Evolutionary conservation across 53 echinoderm and acorn worm species (phyloP).

Genomic region (Antedon mediterranea): DNA sequence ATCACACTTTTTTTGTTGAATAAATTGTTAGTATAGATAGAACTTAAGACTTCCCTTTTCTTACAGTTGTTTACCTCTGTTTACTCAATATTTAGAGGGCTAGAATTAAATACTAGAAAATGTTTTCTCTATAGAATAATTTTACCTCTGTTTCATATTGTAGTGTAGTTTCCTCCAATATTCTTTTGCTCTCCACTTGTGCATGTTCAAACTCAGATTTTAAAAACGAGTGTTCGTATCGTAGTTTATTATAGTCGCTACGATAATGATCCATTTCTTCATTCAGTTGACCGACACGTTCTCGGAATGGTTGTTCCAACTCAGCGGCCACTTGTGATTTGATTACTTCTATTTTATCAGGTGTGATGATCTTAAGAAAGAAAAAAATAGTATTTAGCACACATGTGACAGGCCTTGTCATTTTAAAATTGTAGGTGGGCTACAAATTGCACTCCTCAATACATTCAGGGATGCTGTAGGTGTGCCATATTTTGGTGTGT

Average conservation of each 20-base stretch:
- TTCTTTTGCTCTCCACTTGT: slow-evolving; percentile 60
- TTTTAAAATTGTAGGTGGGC: too few relatives aligned
- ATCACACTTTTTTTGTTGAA: too few relatives aligned
- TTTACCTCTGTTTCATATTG: slow-evolving; percentile 93
- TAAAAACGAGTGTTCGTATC: slow-evolving; percentile 88
- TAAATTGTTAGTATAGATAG: too few relatives aligned
- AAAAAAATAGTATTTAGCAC: background rate
- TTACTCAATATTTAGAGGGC: too few relatives aligned
- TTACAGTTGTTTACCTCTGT: too few relatives aligned
- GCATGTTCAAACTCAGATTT: slow-evolving; percentile 96
- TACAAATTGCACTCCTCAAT: too few relatives aligned
- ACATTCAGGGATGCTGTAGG: too few relatives aligned
- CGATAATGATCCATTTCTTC: slow-evolving; percentile 81
- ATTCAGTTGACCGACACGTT: slow-evolving; percentile 59
- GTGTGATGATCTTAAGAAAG: slow-evolving; percentile 46
- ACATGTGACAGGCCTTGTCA: too few relatives aligned
- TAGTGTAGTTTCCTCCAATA: slow-evolving; percentile 67
- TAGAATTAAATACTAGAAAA: too few relatives aligned
- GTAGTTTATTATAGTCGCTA: slow-evolving; percentile 82
- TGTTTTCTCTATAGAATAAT: background rate
- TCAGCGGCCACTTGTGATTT: slow-evolving; percentile 72
- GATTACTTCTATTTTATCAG: slow-evolving; percentile 79
- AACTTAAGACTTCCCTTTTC: too few relatives aligned
- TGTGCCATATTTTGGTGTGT: too few relatives aligned
- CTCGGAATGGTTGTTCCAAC: slow-evolving; percentile 75